Evolutionary conservation across 2,113 vertebrate genomes (phyloP), one percentile per base, ranked within the genome.

Genomic region (Anseranas semipalmata): DNA sequence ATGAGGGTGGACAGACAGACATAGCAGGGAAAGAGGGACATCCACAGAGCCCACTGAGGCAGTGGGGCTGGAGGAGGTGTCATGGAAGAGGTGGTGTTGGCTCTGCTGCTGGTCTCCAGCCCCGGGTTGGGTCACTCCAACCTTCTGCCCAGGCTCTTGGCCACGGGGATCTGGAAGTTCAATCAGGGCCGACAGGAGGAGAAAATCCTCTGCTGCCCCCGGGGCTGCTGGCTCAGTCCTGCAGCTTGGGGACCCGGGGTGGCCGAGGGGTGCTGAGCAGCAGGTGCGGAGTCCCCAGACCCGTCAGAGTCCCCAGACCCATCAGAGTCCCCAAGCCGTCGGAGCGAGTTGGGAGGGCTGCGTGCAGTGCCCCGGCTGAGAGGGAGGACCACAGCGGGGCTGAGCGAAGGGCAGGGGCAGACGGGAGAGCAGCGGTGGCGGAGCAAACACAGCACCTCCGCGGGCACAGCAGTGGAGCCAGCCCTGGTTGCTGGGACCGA

Each of bases 121-220:
- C 25, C 6, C 3, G 19, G 19, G 41, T 28, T 75, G 32, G 28
- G 18, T 79, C 2, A 1, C 25, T 9, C 28, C 2, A 2, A 12
- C 5, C 13, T 28, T 48, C 21, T n/a, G 4, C 39, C 27, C 1
- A 0, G 37, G 39, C 55, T 48, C 46, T 74, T 20, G 81, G 24
- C 43, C 33, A 4, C 1, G 25, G 28, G 15, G 39, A 27, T 25
- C 15, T 67, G 17, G 52, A 46, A 63, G 60, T 85, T 41, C 22
- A 89, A 39, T 41, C 0, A 6, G 53, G 46, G n/a, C 19, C 35
- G 13, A 0, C 0, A 4, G 52, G 41, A 90, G 41, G 59, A 59
- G 55, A 24, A 59, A 28, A 20, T 9, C 30, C 8, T 0, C 0
- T 12, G 6, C 41, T 43, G 22, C 43, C 19, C 43, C 1, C 0